phyloP scores from a whole-genome alignment of 2,113 vertebrate genomes.

The Sialia sialis region DNA sequence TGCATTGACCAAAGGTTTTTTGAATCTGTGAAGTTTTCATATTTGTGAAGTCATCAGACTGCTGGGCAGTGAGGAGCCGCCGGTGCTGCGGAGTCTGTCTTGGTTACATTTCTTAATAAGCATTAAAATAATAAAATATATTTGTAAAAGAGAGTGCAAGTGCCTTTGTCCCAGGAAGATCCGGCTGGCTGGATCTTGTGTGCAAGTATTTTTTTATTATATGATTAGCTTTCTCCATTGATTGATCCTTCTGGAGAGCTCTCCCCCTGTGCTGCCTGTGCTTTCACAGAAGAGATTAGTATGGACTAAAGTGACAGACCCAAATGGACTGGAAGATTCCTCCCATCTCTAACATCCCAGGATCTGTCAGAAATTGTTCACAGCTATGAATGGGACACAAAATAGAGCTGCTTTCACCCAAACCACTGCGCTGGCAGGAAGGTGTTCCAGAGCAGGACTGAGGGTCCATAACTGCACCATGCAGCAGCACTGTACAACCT shows the following conservation, averaged over 20 bases:
- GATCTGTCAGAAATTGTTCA: neutral
- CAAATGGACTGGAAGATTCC: neutral
- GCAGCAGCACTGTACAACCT: neutral
- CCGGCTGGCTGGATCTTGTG: neutral
- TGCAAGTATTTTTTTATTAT: neutral
- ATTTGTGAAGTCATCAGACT: conserved; percentile 65
- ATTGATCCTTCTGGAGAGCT: neutral
- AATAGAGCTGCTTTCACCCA: neutral
- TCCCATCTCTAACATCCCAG: neutral
- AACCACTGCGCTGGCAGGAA: neutral
- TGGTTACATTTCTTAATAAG: conserved; percentile 66
- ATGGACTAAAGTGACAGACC: neutral
- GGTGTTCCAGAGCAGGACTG: neutral
- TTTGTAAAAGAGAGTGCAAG: conserved; percentile 50
- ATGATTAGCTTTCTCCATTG: neutral
- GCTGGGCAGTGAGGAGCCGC: conserved; percentile 58
- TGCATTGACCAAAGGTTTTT: conserved; percentile 48
- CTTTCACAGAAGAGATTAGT: neutral
- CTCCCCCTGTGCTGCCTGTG: neutral
- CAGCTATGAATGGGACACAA: neutral
- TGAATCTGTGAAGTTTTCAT: conserved; percentile 64
- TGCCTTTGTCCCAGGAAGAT: conserved; percentile 16
- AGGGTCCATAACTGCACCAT: neutral
- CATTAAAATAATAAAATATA: conserved; percentile 68
- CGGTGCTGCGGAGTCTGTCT: conserved; percentile 64